These are phyloP conservation scores for Cololabis saira DNA, from an alignment of 2,113 vertebrate genomes.

Conservation along the genomic window DNA sequence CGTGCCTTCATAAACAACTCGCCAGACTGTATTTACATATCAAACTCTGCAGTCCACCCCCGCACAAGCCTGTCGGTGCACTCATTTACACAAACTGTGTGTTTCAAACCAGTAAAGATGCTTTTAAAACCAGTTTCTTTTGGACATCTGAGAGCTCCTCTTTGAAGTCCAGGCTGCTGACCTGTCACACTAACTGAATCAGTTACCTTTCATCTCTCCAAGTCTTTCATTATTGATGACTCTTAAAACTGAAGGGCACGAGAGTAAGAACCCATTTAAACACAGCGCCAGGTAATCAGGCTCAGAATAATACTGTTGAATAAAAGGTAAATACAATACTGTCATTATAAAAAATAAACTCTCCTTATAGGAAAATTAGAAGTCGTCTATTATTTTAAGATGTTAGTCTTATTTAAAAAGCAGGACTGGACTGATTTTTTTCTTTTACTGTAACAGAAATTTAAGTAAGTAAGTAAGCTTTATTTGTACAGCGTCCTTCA, in stretches of 20 bases:
- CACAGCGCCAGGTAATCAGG: neutral
- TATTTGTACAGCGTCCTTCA: too few relatives aligned
- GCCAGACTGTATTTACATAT: conserved; percentile 52
- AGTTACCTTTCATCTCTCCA: conserved; percentile 39
- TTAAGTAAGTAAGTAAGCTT: too few relatives aligned
- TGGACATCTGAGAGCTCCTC: conserved; percentile 36
- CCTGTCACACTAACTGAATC: conserved; percentile 40
- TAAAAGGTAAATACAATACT: too few relatives aligned
- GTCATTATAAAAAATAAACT: too few relatives aligned
- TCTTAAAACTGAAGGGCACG: conserved; percentile 10
- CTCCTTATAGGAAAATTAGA: too few relatives aligned
- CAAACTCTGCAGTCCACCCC: conserved; percentile 27
- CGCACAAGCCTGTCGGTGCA: neutral
- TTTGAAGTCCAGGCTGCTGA: conserved; percentile 61
- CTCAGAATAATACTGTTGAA: neutral
- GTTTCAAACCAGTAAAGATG: neutral
- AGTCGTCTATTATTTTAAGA: neutral
- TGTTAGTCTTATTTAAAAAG: too few relatives aligned
- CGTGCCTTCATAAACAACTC: conserved; percentile 53
- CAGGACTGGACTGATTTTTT: neutral
- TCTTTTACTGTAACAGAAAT: too few relatives aligned
- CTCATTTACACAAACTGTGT: conserved; percentile 16
- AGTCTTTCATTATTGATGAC: conserved; percentile 24
- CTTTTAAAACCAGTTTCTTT: conserved; percentile 28
- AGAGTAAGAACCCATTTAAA: neutral